Evolutionary conservation across 2,113 vertebrate species (phyloP), one percentile per base, ranked within the genome.

Genomic region (Cololabis saira): DNA sequence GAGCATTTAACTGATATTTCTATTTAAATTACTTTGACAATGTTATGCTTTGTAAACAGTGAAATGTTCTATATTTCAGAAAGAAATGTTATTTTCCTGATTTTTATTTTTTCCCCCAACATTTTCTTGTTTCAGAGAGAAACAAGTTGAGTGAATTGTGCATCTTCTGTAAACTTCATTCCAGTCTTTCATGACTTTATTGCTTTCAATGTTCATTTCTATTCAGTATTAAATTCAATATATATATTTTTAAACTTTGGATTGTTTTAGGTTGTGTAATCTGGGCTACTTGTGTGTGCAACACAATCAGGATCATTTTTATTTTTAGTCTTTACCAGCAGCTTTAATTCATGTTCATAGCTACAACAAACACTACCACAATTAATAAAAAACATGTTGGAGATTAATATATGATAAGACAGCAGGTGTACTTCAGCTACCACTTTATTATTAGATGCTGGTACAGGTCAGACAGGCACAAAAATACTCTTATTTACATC

Each of bases 1-100:
- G 95, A 15, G 97, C 95, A 37, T 98, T 98, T 88, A 99, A 96
- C 88, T 99, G 17, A 82, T 7, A 4, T 12, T 27, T 27, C n/a
- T n/a, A 5, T 27, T 27, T 27, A 2, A 27, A 2, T 2, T 27
- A 3, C 24, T 2, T 27, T 5, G 24, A 27, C 24, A 27, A 27
- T 27, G 24, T 27, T 49, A 70, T 7, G 33, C 33, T 37, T 4
- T 37, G 33, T 37, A 37, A 37, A 37, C 33, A 37, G 63, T 56
- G 3, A 0, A 2, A 22, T 59, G 33, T 67, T 78, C 62, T 51
- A 24, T 81, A 65, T 78, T 84, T 78, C 59, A 53, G 12, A 57
- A 53, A 45, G 55, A 76, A 74, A 76, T 44, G 4, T 59, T 54
- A 15, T 52, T 57, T 60, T 22, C 1, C 56, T 60, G 17, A 6